Conservation (phyloP, 2,888 invertebrate genomes). For the Zhuqinia jingwanae region DNA sequence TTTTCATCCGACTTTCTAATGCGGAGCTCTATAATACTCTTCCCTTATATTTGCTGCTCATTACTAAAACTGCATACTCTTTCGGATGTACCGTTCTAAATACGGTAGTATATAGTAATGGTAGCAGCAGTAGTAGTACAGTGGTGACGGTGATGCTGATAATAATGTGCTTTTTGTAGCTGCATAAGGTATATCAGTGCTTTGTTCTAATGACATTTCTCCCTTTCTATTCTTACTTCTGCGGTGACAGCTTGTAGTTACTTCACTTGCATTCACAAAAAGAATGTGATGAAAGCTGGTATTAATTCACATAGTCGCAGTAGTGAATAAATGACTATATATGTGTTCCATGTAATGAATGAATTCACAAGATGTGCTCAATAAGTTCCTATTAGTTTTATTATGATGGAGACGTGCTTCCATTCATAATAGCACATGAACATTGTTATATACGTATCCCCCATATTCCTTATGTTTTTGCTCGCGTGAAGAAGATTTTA, state of each 20-base stretch:
- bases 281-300: conserved; percentile 11
- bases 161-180: background rate
- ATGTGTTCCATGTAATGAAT: background rate
- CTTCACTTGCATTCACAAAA: background rate
- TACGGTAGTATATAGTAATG: background rate
- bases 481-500: background rate
- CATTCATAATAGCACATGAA: background rate
- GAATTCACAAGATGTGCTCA: background rate
- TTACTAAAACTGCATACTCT: conserved; percentile 1
- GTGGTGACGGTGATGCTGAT: conserved; percentile 17
- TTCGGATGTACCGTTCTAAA: background rate
- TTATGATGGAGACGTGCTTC: background rate
- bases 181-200: background rate
- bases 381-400: background rate
- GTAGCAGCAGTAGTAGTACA: too few relatives aligned
- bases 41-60: background rate
- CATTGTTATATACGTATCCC: too few relatives aligned
- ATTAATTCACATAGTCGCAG: background rate
- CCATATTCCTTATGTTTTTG: background rate
- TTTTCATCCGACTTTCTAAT: conserved; percentile 64
- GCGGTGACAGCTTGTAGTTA: conserved; percentile 53
- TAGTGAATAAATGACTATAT: background rate
- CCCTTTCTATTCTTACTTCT: background rate
- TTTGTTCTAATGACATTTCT: conserved; percentile 11
- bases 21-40: background rate